Conservation (phyloP, 1,140 invertebrate species). For the Propsilocerus akamusi region DNA sequence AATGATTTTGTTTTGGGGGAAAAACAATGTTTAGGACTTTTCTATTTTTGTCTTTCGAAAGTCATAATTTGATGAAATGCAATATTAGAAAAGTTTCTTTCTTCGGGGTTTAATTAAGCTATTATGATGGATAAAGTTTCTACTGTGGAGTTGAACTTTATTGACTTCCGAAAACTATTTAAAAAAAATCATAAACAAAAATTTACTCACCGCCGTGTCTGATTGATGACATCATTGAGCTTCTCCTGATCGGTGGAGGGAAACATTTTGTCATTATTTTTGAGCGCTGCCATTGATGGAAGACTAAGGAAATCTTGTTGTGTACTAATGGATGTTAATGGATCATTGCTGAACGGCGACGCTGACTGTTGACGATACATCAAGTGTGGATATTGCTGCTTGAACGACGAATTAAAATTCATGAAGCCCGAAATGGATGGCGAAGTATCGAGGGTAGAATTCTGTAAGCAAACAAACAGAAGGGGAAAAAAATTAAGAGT, state of each 20-base stretch:
- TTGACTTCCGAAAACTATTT: too few species aligned
- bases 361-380: not conserved
- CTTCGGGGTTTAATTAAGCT: too few species aligned
- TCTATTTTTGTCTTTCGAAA: too few species aligned
- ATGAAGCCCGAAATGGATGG: not conserved
- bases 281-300: not conserved
- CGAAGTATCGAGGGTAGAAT: not conserved
- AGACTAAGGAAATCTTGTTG: not conserved
- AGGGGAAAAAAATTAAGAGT: not conserved
- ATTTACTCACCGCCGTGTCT: not conserved
- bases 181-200: too few species aligned
- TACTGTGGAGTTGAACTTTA: too few species aligned
- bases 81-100: too few species aligned
- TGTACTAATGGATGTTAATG: not conserved
- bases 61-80: too few species aligned
- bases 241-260: not conserved
- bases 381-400: not conserved
- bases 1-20: too few species aligned
- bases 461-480: not conserved
- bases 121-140: too few species aligned
- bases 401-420: not conserved
- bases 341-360: not conserved
- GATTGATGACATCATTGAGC: conserved; percentile 2
- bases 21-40: too few species aligned
- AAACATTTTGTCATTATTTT: not conserved